Base-by-base conservation (phyloP, 37 sponge, comb jelly and placozoan genomes). In the Hormiphora californensis region DNA sequence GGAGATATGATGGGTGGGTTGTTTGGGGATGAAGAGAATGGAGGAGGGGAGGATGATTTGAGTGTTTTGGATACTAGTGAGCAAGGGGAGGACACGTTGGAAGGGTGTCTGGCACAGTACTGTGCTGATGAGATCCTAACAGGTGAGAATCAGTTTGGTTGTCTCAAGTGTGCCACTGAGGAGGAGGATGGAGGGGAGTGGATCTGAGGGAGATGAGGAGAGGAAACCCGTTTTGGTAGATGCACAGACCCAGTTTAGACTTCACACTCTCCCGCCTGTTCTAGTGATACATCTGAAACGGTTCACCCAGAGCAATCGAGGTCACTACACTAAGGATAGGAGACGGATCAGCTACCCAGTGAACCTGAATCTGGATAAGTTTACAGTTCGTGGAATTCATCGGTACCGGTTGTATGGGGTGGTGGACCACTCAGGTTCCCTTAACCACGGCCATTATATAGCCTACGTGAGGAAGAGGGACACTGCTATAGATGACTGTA, bases 261-360 rank as follows among this genome's bases (percentile, higher is more conserved):
- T 97, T 2, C 8, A 88, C 27, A 44, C 53, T 0, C 90, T 88
- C 0, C 95, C 98, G 0, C 86, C 73, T 0, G 86, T 97, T 23
- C 90, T 97, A 27, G 90, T 90, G 17, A 73, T 97, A n/a, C 91
- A 94, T 85, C 65, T 97, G 86, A 97, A 97, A 87, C 90, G 99
- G 32, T 97, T 97, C 63, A 40, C 89, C 3, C 93, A 94, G 27
- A 59, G 65, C n/a, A 88, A 90, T 21, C 43, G 87, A 8, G 62
- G 87, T 8, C 31, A 86, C 37, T 73, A 91, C 32, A 61, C 53
- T 33, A 97, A 97, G 91, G 92, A 92, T 89, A 89, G 87, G 51
- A 65, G 86, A 21, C 89, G 92, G 63, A 85, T 97, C 31, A 36
- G 73, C 17, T 97, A 94, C 67, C 94, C 95, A 17, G 34, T 89